These are phyloP conservation scores for Macaria notata DNA, from an alignment of 2,888 invertebrate genomes.

Conservation along the genomic window DNA sequence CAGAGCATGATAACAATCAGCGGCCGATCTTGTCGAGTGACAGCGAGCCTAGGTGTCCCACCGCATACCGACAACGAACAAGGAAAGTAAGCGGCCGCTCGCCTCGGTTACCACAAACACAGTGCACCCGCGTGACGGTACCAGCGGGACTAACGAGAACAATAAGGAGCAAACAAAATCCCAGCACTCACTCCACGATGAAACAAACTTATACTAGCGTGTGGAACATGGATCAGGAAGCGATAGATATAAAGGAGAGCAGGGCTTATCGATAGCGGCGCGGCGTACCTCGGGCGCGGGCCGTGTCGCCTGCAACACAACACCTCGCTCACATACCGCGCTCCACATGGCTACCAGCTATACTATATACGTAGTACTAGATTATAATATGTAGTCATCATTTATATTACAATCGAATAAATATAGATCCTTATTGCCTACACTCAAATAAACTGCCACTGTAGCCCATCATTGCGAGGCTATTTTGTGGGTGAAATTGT, in stretches of 20 bases:
- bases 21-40: conserved; percentile 60
- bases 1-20: conserved; percentile 68
- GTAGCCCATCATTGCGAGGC: too few species aligned
- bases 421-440: too few species aligned
- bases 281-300: conserved; percentile 85
- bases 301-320: conserved; percentile 88
- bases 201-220: conserved; percentile 70
- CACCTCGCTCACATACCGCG: conserved; percentile 26
- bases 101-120: conserved; percentile 71
- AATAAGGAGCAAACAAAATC: conserved; percentile 77
- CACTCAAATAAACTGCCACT: too few species aligned
- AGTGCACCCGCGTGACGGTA: conserved; percentile 72
- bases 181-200: conserved; percentile 78
- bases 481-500: too few species aligned
- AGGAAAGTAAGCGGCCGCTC: conserved; percentile 60
- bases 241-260: conserved; percentile 73
- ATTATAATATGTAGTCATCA: too few species aligned
- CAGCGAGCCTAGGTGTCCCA: conserved; percentile 70
- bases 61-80: conserved; percentile 68
- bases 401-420: too few species aligned
- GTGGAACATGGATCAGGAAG: conserved; percentile 77
- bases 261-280: conserved; percentile 53
- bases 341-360: neutral
- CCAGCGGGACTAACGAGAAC: conserved; percentile 66
- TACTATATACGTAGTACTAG: neutral